phyloP scores from a whole-genome alignment of 2,113 vertebrate genomes.

The Saiga tatarica region DNA sequence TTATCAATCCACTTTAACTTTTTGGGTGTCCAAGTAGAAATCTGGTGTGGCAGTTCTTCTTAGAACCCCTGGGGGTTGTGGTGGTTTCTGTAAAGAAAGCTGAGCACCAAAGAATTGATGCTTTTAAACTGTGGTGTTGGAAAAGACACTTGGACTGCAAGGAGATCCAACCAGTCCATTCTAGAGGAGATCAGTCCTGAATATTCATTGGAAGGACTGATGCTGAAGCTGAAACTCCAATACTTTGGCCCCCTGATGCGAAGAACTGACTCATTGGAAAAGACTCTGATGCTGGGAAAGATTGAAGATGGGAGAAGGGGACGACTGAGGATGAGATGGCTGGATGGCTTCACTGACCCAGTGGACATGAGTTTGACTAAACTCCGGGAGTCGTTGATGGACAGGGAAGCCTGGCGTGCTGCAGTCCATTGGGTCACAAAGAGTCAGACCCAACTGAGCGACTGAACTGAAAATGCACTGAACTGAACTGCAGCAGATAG shows the following conservation, averaged over 20 bases:
- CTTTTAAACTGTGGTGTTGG: not conserved
- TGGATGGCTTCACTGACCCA: not conserved
- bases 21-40: not conserved
- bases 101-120: rapidly evolving
- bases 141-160: not conserved
- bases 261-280: not conserved
- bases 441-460: not conserved
- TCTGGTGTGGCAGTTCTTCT: not conserved
- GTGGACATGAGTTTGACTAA: not conserved
- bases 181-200: not conserved
- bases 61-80: not conserved
- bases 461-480: not conserved
- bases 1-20: not conserved
- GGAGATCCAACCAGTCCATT: not conserved
- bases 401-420: not conserved
- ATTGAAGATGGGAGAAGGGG: not conserved
- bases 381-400: not conserved
- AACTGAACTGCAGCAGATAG: not conserved
- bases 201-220: not conserved
- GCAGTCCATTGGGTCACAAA: not conserved
- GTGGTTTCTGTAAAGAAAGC: not conserved
- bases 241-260: not conserved
- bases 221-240: not conserved
- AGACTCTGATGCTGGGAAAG: not conserved
- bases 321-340: not conserved